Conservation (phyloP, 30 jellyfish, hydroid and myxozoan genomes). For the Cassiopea xamachana region DNA sequence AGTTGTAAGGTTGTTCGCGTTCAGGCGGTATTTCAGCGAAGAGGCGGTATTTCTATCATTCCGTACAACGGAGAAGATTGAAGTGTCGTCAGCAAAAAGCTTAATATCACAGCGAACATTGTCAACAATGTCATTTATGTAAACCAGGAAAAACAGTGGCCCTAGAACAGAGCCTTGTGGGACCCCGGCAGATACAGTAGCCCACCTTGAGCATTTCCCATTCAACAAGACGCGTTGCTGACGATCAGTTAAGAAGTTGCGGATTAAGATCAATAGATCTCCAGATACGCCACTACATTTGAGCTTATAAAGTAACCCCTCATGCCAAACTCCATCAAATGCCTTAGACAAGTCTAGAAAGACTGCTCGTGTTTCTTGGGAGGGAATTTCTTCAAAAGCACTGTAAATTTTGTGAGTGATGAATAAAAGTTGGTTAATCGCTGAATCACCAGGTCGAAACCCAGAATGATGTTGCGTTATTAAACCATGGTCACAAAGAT, state of each 20-base stretch:
- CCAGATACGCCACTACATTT: conserved; percentile 62
- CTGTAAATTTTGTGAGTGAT: conserved; percentile 55
- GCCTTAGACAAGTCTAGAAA: conserved; percentile 74
- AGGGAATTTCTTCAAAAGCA: conserved; percentile 61
- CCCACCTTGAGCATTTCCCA: conserved; percentile 67
- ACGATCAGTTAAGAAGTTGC: conserved; percentile 35
- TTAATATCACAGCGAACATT: conserved; percentile 55
- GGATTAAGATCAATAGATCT: conserved; percentile 27
- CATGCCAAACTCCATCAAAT: conserved; percentile 71
- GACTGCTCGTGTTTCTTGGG: conserved; percentile 63
- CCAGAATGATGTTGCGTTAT: conserved; percentile 47
- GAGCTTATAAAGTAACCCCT: conserved; percentile 59
- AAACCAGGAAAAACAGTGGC: conserved; percentile 59
- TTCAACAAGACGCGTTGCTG: conserved; percentile 44
- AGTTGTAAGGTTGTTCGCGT: neutral
- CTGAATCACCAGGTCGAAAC: conserved; percentile 62
- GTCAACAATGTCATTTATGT: conserved; percentile 64
- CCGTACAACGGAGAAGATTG: conserved; percentile 64
- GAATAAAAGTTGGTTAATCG: conserved; percentile 35
- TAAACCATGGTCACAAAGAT: conserved; percentile 32
- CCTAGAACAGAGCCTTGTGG: conserved; percentile 78
- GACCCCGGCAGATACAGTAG: conserved; percentile 66
- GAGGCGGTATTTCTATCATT: neutral
- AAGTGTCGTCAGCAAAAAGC: conserved; percentile 71
- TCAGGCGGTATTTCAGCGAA: neutral